Conservation (phyloP, 1,140 invertebrate genomes). For the Protaetia brevitarsis region DNA sequence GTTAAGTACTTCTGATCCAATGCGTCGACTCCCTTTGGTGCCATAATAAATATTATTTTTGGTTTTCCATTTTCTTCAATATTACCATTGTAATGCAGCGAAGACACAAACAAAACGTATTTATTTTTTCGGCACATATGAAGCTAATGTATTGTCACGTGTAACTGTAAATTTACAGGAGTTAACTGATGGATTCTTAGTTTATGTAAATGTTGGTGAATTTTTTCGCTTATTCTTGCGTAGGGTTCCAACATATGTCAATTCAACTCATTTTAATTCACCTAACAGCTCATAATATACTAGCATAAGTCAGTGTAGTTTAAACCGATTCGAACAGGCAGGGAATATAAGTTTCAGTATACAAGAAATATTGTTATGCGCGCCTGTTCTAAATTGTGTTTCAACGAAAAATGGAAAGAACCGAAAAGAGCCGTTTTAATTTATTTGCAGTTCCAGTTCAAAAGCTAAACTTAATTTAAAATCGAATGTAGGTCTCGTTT, state of each 20-base stretch:
- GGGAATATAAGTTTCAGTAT: no score
- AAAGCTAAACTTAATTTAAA: no score
- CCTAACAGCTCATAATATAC: no score
- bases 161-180: neutral
- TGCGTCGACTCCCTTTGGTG: constrained; percentile 45
- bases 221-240: constrained; percentile 9
- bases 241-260: constrained; percentile 12
- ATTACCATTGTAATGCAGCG: neutral
- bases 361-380: no score
- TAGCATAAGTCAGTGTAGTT: no score
- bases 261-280: no score
- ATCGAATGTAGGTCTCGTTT: no score
- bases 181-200: neutral
- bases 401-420: no score
- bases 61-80: constrained; percentile 17
- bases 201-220: neutral
- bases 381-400: no score
- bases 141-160: neutral
- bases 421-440: no score
- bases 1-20: constrained; percentile 43
- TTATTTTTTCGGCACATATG: neutral
- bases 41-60: constrained; percentile 18
- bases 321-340: no score
- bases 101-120: neutral
- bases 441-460: no score